Conservation (phyloP, 2,888 invertebrate species). For the Agapetus fuscipes region DNA sequence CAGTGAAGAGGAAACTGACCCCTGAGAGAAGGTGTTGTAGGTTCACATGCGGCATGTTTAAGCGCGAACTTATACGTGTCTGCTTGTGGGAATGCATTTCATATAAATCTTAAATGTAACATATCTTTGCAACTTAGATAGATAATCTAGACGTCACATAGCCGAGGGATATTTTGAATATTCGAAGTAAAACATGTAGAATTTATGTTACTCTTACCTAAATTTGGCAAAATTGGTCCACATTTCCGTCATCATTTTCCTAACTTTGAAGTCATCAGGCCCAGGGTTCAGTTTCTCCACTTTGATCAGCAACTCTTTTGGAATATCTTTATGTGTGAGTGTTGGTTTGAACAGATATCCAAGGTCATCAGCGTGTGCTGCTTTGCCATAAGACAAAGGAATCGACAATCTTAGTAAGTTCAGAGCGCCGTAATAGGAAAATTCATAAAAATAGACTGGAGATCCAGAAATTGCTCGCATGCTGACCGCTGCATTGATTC, state of each 20-base stretch:
- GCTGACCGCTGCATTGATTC: constrained; percentile 19
- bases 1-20: too few relatives aligned
- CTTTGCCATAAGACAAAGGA: constrained; percentile 15
- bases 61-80: too few relatives aligned
- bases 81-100: too few relatives aligned
- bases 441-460: constrained; percentile 21
- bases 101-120: too few relatives aligned
- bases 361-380: constrained; percentile 22
- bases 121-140: too few relatives aligned
- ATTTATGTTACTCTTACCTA: constrained; percentile 3
- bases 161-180: too few relatives aligned
- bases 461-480: constrained; percentile 8
- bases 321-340: constrained; percentile 10
- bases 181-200: too few relatives aligned
- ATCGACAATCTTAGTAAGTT: constrained; percentile 18
- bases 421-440: constrained; percentile 22
- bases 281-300: not conserved
- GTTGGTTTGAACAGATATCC: constrained; percentile 23
- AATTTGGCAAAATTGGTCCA: constrained; percentile 11
- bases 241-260: constrained; percentile 5
- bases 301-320: not conserved
- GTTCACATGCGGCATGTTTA: too few relatives aligned
- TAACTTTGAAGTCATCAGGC: not conserved
- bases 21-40: too few relatives aligned
- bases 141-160: too few relatives aligned